Evolutionary conservation across 2,888 invertebrate genomes (phyloP).

Genomic region (Brachypalpus laphriformis): DNA sequence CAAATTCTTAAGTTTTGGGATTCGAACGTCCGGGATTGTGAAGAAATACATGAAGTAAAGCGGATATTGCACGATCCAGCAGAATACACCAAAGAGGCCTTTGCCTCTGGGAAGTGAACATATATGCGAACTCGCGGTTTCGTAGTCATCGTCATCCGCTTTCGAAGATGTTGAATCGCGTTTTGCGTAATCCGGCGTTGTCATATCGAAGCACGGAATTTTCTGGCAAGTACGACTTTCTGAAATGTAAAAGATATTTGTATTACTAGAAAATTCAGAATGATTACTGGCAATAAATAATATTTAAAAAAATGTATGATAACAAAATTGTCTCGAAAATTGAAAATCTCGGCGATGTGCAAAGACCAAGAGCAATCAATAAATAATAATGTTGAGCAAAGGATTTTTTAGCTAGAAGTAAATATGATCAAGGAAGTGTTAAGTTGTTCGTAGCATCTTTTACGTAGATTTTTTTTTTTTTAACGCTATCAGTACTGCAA

Average conservation of each 20-base stretch:
- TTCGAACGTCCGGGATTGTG: conserved; percentile 91
- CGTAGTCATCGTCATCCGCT: not conserved
- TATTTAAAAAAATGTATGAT: too few relatives aligned
- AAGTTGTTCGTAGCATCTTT: too few relatives aligned
- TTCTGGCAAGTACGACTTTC: conserved; percentile 23
- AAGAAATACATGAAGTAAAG: conserved; percentile 88
- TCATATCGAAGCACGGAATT: conserved; percentile 41
- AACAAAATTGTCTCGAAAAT: too few relatives aligned
- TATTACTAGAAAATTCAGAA: too few relatives aligned
- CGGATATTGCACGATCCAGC: conserved; percentile 88
- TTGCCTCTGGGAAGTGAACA: conserved; percentile 82
- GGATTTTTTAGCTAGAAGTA: too few relatives aligned
- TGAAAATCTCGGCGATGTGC: too few relatives aligned
- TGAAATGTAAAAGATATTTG: conserved; percentile 2
- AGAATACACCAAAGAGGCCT: conserved; percentile 85
- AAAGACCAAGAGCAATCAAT: too few relatives aligned
- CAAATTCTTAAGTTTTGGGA: conserved; percentile 83
- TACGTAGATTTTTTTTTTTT: too few relatives aligned
- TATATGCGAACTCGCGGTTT: not conserved
- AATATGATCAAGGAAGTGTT: too few relatives aligned
- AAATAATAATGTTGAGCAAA: too few relatives aligned
- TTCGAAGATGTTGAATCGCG: conserved; percentile 22
- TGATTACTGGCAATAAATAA: too few relatives aligned
- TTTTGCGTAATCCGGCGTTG: not conserved
- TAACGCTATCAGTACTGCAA: too few relatives aligned